A percentile compares a stretch with the other conserved stretches of the same genome.
Evolutionary conservation across 1,140 invertebrate genomes (phyloP).

Genomic region (Drosophila parvula): DNA sequence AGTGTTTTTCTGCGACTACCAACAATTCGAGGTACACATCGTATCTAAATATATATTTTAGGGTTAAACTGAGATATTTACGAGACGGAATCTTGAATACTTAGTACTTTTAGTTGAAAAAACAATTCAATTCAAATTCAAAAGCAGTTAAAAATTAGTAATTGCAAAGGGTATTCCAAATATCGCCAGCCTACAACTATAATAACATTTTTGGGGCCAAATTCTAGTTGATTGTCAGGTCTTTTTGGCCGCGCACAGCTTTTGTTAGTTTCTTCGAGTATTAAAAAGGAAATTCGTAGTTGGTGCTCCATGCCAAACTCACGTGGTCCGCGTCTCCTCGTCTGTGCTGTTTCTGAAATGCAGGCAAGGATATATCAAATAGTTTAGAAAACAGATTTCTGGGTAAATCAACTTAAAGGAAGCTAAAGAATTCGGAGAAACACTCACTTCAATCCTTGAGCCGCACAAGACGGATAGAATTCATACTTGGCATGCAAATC

Average conservation of each 20-base stretch:
- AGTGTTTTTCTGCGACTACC: slow-evolving; percentile 33
- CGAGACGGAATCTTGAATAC: slow-evolving; percentile 53
- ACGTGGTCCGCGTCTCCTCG: slow-evolving; percentile 79
- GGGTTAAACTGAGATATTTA: slow-evolving; percentile 30
- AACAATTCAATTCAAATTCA: slow-evolving; percentile 3
- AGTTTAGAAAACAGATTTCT: not conserved
- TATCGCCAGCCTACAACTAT: slow-evolving; percentile 11
- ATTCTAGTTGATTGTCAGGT: slow-evolving; percentile 49
- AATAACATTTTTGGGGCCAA: slow-evolving; percentile 31
- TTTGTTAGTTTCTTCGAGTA: slow-evolving; percentile 65
- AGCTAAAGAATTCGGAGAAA: slow-evolving; percentile 8
- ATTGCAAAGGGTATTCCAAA: slow-evolving; percentile 15
- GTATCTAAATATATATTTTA: slow-evolving; percentile 14
- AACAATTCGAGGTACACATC: slow-evolving; percentile 46
- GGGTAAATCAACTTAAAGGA: slow-evolving; percentile 2
- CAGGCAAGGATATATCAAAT: not conserved
- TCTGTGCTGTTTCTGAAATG: slow-evolving; percentile 78
- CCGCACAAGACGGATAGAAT: slow-evolving; percentile 52
- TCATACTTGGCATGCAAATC: slow-evolving; percentile 66
- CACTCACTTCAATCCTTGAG: slow-evolving; percentile 62
- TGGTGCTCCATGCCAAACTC: slow-evolving; percentile 54
- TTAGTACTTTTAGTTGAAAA: slow-evolving; percentile 41
- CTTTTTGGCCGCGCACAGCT: slow-evolving; percentile 29
- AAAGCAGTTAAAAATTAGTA: not conserved
- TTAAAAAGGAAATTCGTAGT: slow-evolving; percentile 60